Evolutionary conservation across 2,888 invertebrate species (phyloP), one percentile per base, ranked within the genome.

Genomic region (Plebejus melissa): DNA sequence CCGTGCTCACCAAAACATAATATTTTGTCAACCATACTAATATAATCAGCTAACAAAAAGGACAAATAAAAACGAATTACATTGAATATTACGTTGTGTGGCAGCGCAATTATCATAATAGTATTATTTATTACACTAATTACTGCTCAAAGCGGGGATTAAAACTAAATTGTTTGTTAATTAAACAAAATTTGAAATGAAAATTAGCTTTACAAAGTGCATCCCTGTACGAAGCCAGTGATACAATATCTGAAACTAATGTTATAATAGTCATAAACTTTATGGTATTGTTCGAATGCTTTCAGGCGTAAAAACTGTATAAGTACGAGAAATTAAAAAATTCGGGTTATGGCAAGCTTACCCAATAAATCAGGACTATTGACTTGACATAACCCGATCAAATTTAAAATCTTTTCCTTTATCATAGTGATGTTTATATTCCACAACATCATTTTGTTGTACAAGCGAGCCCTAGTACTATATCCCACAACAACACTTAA

Each of bases 101-200:
- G 28, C 60, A 7, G 28, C 0, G 36, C 2, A 32, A 65, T 32
- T 65, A 65, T 65, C 65, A 65, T 65, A 65, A 65, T 2, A 65
- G 13, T 36, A 36, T 65, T 65, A 36, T 65, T 65, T 65, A 65
- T 65, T 36, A 36, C 65, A 65, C 65, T 36, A 65, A 65, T 65
- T 32, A 65, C 16, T 16, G 32, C 22, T 65, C 65, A 65, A 60
- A 60, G 65, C 60, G 32, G 32, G 32, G 16, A 65, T 36, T 65
- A 65, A 65, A 65, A 65, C 65, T 36, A 32, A 65, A 65, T 32
- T 32, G 65, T 65, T 65, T 65, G 65, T 65, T 65, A 65, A 65
- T 65, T 65, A 65, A 65, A 36, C 32, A 65, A 65, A 36, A 32
- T 65, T 65, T 65, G 13, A 65, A 65, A 65, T 65, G 32, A 65